Evolutionary conservation across 2,113 vertebrate genomes (phyloP), one percentile per base, ranked within the genome.

Genomic region (Penelope pileata): DNA sequence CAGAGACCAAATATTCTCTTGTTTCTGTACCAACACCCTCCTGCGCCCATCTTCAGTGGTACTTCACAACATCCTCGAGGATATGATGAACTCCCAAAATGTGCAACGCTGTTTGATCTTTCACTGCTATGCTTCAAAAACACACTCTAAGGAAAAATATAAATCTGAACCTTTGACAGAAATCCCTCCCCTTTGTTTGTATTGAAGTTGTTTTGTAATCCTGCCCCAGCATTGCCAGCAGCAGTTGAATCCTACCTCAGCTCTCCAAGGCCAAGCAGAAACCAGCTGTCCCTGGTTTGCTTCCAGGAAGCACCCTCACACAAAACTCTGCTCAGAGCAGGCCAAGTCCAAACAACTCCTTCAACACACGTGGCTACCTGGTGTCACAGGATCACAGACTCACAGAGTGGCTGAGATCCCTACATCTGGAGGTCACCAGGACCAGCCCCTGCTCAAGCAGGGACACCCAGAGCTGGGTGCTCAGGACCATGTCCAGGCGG

Each of bases 161-260:
- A 92, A 92, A 90, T 82, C 67, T 50, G 24, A 94, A 54, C 32
- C 2, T 2, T 56, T 85, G 86, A 58, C 74, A 82, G 81, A 78
- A 94, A 79, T 50, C 78, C 86, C 47, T 59, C 81, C 70, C 51
- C 45, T 85, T 66, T 82, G 58, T 88, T 83, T 94, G 81, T 53
- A 53, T 27, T 84, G 26, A 34, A 75, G 36, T 59, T 43, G 36
- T 75, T 93, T 91, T 82, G 82, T 68, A 80, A 43, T 54, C 38
- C 81, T 69, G 79, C 59, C 63, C 67, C 81, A 73, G 60, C 64
- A 62, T 27, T 0, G 0, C 36, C 27, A 72, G 66, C 66, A 74
- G 85, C 59, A 67, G 68, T 27, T 78, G 80, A 90, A 72, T 81
- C 63, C 51, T 42, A 56, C 34, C 63, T 70, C 45, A 14, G 0